These are phyloP conservation scores for Mirza zaza DNA, from an alignment of 2,113 vertebrate species.

Conservation along the genomic window DNA sequence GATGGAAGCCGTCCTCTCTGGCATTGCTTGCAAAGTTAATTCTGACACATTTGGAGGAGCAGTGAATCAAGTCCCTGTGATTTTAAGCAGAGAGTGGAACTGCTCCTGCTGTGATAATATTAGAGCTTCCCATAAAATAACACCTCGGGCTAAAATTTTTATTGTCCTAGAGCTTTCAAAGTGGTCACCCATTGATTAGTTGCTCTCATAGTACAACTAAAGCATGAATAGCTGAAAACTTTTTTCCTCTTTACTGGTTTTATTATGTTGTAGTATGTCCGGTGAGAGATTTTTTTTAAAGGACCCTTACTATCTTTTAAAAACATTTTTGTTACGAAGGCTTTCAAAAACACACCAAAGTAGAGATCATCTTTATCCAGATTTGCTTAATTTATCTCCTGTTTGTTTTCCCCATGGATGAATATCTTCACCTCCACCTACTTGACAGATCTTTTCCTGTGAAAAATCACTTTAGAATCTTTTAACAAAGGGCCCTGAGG, in stretches of 20 bases:
- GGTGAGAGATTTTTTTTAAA: neutral
- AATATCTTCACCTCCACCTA: neutral
- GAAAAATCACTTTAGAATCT: neutral
- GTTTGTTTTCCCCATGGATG: neutral
- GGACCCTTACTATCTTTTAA: neutral
- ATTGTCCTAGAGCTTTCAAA: neutral
- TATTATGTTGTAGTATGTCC: neutral
- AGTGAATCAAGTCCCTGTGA: neutral
- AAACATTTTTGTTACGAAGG: neutral
- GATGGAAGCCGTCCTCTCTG: neutral
- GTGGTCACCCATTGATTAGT: neutral
- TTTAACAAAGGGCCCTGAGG: neutral
- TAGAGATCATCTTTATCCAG: neutral
- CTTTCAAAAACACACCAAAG: neutral
- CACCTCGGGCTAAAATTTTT: neutral
- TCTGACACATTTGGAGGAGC: neutral
- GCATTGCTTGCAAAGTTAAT: neutral
- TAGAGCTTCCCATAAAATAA: neutral
- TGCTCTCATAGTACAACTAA: neutral
- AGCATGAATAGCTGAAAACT: neutral
- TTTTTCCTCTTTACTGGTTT: neutral
- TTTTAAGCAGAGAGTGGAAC: neutral
- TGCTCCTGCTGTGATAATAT: neutral
- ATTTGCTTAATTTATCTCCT: neutral
- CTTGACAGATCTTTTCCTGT: neutral